These are phyloP conservation scores for Ophion ellenae DNA, from an alignment of 2,888 invertebrate genomes.

Conservation along the genomic window DNA sequence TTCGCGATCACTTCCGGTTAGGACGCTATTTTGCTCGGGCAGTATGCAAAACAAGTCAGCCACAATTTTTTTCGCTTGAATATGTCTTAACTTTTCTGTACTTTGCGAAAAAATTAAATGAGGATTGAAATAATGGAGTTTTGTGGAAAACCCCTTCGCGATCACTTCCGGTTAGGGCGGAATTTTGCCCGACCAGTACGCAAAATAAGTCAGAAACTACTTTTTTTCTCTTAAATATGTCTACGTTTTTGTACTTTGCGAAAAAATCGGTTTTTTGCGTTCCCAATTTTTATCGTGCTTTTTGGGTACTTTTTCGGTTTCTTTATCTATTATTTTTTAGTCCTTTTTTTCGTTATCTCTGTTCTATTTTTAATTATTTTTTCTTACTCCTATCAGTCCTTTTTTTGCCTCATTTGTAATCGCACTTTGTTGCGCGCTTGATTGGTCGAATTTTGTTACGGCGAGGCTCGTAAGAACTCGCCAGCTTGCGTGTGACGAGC, in stretches of 20 bases:
- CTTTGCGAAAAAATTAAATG: too few relatives aligned
- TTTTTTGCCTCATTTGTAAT: neutral
- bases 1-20: neutral
- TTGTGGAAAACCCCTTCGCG: neutral
- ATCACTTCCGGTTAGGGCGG: neutral
- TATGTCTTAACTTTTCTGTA: too few relatives aligned
- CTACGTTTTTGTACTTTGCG: too few relatives aligned
- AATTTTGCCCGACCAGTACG: neutral
- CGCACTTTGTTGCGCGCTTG: neutral
- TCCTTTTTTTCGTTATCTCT: neutral
- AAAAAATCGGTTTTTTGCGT: too few relatives aligned
- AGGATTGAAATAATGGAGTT: neutral
- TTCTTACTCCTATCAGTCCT: neutral
- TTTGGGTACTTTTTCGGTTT: neutral
- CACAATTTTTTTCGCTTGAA: too few relatives aligned
- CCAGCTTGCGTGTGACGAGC: neutral
- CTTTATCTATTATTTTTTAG: neutral
- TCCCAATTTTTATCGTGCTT: too few relatives aligned
- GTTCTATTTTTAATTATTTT: neutral
- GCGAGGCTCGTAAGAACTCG: neutral
- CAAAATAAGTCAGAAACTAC: too few relatives aligned
- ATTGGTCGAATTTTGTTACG: neutral
- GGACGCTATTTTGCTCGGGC: neutral
- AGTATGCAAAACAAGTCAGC: too few relatives aligned
- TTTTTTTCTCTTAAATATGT: too few relatives aligned